Evolutionary conservation across 1,140 invertebrate species (phyloP).

Genomic region (Neodiprion fabricii): DNA sequence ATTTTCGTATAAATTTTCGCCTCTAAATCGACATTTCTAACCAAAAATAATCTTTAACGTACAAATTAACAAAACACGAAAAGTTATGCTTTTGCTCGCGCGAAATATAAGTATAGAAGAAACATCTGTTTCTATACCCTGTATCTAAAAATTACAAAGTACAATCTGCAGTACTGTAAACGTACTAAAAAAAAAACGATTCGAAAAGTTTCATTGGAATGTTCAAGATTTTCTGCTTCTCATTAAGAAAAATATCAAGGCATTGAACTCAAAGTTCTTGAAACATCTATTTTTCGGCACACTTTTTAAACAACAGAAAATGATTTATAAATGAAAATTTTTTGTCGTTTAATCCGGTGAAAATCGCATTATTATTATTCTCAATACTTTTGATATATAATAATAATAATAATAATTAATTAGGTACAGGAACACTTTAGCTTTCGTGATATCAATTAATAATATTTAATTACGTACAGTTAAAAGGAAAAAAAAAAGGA

Average conservation of each 20-base stretch:
- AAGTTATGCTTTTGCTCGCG: not conserved
- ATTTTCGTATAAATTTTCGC: not conserved
- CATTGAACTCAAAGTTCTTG: too few relatives aligned
- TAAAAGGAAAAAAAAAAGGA: constrained; percentile 17
- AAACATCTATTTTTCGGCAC: not conserved
- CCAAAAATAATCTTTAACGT: not conserved
- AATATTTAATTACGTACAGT: constrained; percentile 37
- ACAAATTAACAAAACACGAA: not conserved
- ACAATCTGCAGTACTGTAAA: not conserved
- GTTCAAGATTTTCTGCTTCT: too few relatives aligned
- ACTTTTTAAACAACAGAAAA: not conserved
- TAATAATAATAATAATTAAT: constrained; percentile 38
- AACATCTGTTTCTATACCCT: not conserved
- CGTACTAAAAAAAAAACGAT: not conserved
- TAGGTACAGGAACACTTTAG: constrained; percentile 61
- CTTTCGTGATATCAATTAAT: constrained; percentile 50
- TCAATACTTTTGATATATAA: constrained; percentile 57
- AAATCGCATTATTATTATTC: constrained; percentile 59
- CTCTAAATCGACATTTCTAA: not conserved
- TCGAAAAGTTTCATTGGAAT: too few relatives aligned
- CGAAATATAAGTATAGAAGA: not conserved
- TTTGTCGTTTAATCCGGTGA: constrained; percentile 45
- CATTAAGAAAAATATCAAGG: too few relatives aligned
- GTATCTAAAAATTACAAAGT: too few relatives aligned
- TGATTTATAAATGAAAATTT: constrained; percentile 12